Conservation (phyloP, 2,888 invertebrate species). For the Villa cingulata region DNA sequence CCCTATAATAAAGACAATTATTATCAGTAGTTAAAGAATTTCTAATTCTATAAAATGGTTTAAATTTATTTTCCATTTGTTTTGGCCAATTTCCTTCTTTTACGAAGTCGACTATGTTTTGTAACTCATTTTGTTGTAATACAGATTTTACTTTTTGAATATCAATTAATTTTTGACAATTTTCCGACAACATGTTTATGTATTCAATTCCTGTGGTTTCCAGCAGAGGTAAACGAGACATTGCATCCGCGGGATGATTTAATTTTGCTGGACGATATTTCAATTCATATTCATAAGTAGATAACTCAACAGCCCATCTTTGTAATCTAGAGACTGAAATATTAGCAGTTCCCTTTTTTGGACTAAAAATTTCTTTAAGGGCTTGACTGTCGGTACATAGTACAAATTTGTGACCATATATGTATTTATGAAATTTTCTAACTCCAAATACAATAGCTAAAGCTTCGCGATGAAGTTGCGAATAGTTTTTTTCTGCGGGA, state of each 20-base stretch:
- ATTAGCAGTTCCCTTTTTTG: neutral
- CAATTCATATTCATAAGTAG: conserved; percentile 3
- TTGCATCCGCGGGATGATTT: conserved; percentile 2
- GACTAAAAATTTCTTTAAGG: conserved; percentile 3
- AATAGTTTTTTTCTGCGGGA: conserved; percentile 1
- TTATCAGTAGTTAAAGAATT: conserved; percentile 1
- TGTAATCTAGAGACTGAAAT: conserved; percentile 4
- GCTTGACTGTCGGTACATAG: conserved; percentile 2
- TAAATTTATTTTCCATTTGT: neutral
- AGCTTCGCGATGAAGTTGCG: conserved; percentile 7
- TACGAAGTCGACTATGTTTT: neutral
- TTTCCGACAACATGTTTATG: no score
- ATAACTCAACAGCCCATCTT: conserved; percentile 5
- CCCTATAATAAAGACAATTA: conserved; percentile 1
- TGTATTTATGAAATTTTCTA: conserved; percentile 10
- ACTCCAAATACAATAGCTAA: conserved; percentile 1
- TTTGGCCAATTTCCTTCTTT: neutral
- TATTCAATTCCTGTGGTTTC: neutral
- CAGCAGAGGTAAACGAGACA: conserved; percentile 1
- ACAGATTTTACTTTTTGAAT: neutral
- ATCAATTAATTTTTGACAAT: no score
- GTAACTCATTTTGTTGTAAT: neutral
- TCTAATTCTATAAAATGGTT: neutral
- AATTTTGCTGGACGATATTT: neutral
- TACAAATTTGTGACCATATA: conserved; percentile 5